Base-by-base conservation (phyloP, 2,797 vertebrate species). In the Sebastes iracundus region DNA sequence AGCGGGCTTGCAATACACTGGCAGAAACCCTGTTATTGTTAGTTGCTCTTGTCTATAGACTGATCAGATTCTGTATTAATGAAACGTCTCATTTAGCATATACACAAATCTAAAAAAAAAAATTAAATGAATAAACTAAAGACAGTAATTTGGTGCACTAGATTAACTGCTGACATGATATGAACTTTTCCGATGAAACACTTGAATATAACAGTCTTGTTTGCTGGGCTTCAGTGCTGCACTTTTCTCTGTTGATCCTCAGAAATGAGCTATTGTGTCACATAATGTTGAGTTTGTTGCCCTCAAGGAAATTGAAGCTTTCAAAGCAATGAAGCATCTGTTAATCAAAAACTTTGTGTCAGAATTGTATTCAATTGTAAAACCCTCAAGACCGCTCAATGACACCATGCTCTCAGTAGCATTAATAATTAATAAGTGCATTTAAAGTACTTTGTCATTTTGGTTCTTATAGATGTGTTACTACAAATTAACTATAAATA, bases 351-450 rank as follows among this genome's bases (percentile, higher is more conserved):
- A 16, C 38, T 20, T 61, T 30, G 22, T 64, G 42, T 61, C 64
- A 68, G 16, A 63, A 61, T 66, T 38, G 38, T 64, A 27, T 12
- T 35, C 25, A 6, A 30, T 18, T 77, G 2, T 32, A 42, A 63
- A 68, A 11, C 27, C 33, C 20, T 46, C 10, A 27, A 25, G 32
- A 72, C n/a, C n/a, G 49, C 18, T 70, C n/a, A 64, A 27, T 73
- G 56, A 23, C 56, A 75, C 14, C 65, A 49, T 23, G n/a, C 42
- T 70, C 16, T 52, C 12, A 55, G 4, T 27, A 3, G 9, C 20
- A 75, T 75, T 55, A 79, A 72, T 65, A 77, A 73, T 42, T 60
- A 6, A 73, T 58, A 25, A 58, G 32, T 46, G 22, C 59, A 55
- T 70, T 30, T n/a, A 61, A 77, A 75, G 7, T 2, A 35, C 27